Evolutionary conservation across 2,888 invertebrate genomes (phyloP).

Genomic region (Dryobotodes eremita): DNA sequence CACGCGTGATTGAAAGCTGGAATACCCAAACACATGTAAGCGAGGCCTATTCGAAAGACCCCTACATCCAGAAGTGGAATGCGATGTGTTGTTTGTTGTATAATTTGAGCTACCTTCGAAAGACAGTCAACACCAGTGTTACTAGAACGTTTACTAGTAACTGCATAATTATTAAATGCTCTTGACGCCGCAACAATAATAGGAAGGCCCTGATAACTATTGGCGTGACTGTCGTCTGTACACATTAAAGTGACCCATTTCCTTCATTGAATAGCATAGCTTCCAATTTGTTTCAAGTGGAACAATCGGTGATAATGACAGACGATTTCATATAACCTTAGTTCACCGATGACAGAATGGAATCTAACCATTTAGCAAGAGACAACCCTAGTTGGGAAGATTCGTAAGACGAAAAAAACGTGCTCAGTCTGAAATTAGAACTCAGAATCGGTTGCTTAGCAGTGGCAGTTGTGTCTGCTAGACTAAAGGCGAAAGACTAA

Average conservation of each 20-base stretch:
- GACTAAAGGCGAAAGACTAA: background rate
- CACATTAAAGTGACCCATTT: constrained; percentile 62
- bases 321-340: constrained; percentile 20
- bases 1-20: background rate
- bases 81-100: too few relatives aligned
- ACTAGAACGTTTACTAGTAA: background rate
- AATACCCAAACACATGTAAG: background rate
- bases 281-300: constrained; percentile 61
- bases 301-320: constrained; percentile 53
- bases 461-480: background rate
- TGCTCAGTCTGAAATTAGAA: too few relatives aligned
- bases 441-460: background rate
- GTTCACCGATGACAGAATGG: constrained; percentile 27
- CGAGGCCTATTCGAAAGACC: background rate
- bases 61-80: background rate
- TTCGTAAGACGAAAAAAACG: background rate
- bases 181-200: background rate
- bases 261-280: constrained; percentile 59
- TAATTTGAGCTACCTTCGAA: background rate
- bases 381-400: constrained; percentile 10
- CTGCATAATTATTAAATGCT: background rate
- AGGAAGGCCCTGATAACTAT: constrained; percentile 22
- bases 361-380: constrained; percentile 36
- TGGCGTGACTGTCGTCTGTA: constrained; percentile 21
- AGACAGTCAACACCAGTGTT: background rate